Evolutionary conservation across 2,888 invertebrate genomes (phyloP).

Genomic region (Steinernema scapterisci): DNA sequence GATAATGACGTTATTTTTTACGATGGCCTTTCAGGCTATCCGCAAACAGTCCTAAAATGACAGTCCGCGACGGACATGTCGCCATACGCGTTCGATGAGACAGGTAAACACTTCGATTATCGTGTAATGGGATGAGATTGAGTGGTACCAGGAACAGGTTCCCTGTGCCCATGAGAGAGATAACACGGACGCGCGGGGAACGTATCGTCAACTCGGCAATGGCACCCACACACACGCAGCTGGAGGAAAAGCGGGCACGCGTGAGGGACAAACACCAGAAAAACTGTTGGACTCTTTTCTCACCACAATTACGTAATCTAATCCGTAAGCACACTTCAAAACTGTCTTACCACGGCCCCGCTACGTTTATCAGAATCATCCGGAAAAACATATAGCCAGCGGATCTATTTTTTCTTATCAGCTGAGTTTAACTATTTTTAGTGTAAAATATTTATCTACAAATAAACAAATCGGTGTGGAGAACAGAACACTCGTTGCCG

Average conservation of each 20-base stretch:
- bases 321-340: too few species aligned
- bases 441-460: neutral
- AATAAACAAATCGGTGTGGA: neutral
- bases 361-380: neutral
- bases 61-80: neutral
- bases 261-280: too few species aligned
- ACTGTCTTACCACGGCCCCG: too few species aligned
- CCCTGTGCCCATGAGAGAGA: neutral
- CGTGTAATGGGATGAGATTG: conserved; percentile 9
- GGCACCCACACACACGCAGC: too few species aligned
- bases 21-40: neutral
- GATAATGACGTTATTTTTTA: neutral
- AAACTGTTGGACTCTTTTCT: too few species aligned
- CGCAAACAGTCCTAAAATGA: neutral
- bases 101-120: conserved; percentile 19
- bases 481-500: too few species aligned
- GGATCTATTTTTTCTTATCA: neutral
- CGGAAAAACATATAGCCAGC: neutral
- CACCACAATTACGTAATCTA: too few species aligned
- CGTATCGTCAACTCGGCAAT: neutral
- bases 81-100: neutral
- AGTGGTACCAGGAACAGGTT: conserved; percentile 17
- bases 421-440: neutral
- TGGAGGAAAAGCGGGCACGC: too few species aligned
- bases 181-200: neutral